Percentiles rank a stretch among this genome's conserved stretches.
Conservation (phyloP, 2,888 invertebrate genomes). For the Torymus auratus region DNA sequence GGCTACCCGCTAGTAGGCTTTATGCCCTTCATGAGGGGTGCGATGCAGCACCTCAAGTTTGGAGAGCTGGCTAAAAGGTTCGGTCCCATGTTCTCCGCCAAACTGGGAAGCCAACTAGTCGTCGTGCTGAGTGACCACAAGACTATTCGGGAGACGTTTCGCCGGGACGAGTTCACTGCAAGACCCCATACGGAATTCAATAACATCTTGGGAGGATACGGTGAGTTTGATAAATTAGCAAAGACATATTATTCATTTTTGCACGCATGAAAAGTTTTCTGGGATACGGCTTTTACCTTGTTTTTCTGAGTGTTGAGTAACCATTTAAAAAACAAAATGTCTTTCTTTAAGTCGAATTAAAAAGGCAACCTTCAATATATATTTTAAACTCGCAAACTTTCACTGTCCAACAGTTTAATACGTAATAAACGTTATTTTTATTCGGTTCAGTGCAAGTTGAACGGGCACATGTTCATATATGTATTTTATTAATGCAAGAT, state of each 20-base stretch:
- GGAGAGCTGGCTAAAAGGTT: conserved; percentile 86
- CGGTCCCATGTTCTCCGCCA: conserved; percentile 88
- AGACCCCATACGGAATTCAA: conserved; percentile 91
- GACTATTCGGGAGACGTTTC: conserved; percentile 90
- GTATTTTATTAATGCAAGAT: not conserved
- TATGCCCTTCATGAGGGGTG: conserved; percentile 87
- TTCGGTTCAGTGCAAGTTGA: conserved; percentile 13
- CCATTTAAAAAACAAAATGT: not conserved
- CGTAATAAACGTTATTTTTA: conserved; percentile 36
- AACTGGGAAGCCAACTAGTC: conserved; percentile 88
- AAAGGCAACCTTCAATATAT: not conserved
- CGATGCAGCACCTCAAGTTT: conserved; percentile 86
- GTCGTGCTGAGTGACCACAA: conserved; percentile 92
- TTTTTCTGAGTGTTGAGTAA: conserved; percentile 12
- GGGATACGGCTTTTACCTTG: conserved; percentile 55
- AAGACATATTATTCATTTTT: not conserved
- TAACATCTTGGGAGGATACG: conserved; percentile 91
- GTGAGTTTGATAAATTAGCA: conserved; percentile 80
- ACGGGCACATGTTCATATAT: conserved; percentile 12
- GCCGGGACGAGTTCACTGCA: conserved; percentile 91
- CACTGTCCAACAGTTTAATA: conserved; percentile 42
- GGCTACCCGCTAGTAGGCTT: conserved; percentile 91
- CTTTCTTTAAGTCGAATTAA: conserved; percentile 24
- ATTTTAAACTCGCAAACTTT: conserved; percentile 40
- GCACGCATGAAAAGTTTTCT: conserved; percentile 54